Evolutionary conservation across 1,140 invertebrate species (phyloP), one percentile per base, ranked within the genome.

Genomic region (Halictus rubicundus): DNA sequence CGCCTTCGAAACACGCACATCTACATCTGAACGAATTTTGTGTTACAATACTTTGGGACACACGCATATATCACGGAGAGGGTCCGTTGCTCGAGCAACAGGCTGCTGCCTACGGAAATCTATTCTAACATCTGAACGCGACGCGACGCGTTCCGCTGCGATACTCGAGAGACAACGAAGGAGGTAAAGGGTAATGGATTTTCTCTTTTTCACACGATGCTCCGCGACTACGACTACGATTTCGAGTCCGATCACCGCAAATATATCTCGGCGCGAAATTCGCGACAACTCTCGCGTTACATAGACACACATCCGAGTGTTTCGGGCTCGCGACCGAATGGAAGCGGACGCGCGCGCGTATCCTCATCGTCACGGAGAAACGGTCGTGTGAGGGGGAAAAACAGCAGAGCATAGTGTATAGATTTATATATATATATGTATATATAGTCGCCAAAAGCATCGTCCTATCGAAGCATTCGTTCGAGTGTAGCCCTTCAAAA

Each of bases 381-480:
- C 75, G 66, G 57, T 37, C 57, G 69, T 54, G 59, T 21, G 63
- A 72, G 61, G 16, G 60, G 68, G n/a, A 49, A n/a, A 16, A 57
- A n/a, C 21, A n/a, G 54, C 27, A 21, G 23, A 19, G 60, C 60
- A 32, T n/a, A 23, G 25, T 57, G n/a, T 46, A 46, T 12, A 46
- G 12, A 46, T 46, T 12, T 12, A 46, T 46, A 46, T 12, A 46
- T 46, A 46, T 46, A 12, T 46, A 46, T 46, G 9, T 10, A 46
- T 12, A 7, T 61, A 61, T 25, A 42, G 46, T 49, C 49, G 74
- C 42, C 66, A 68, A 57, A 65, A 63, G 78, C 71, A 64, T 54
- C 76, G 19, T 72, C 69, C 76, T 57, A 78, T 68, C 32, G 27
- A 32, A 46, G 49, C 5, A 12, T 42, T 42, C 25, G 46, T 54